A percentile compares a stretch with the other conserved stretches of the same genome.
Evolutionary conservation across 2,797 vertebrate genomes (phyloP).

Genomic region (Sebastes paucispinis): DNA sequence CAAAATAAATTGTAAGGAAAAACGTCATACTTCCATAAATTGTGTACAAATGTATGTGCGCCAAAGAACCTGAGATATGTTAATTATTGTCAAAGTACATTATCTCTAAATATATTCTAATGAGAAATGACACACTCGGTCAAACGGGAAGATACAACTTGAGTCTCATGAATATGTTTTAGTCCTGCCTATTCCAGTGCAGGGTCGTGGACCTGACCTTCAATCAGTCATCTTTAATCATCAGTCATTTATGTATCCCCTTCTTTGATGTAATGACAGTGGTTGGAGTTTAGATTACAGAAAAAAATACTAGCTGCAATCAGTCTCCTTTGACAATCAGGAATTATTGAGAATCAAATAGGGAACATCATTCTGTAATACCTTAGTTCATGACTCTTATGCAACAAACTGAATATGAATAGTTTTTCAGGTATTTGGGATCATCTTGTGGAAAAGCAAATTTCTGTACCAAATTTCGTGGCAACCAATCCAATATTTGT

Average conservation of each 20-base stretch:
- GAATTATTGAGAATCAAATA: conserved; percentile 21
- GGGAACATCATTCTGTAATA: background rate
- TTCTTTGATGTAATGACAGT: background rate
- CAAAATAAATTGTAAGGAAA: no score
- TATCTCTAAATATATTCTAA: background rate
- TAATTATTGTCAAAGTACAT: background rate
- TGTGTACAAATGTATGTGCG: no score
- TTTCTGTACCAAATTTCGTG: no score
- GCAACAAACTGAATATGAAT: background rate
- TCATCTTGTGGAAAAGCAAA: background rate
- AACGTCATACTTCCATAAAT: no score
- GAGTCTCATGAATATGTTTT: background rate
- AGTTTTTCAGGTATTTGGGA: background rate
- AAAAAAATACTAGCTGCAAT: conserved; percentile 12
- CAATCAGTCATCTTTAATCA: conserved; percentile 11
- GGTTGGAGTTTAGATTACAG: background rate
- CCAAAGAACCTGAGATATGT: no score
- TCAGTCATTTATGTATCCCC: background rate
- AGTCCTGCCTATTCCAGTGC: background rate
- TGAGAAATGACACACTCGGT: background rate
- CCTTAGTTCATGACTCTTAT: background rate
- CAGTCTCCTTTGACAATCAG: conserved; percentile 53
- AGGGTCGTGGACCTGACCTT: background rate
- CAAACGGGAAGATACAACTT: background rate
- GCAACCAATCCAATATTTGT: no score